Evolutionary conservation across 2,797 vertebrate species (phyloP), one percentile per base, ranked within the genome.

Genomic region (Psittacula echo): DNA sequence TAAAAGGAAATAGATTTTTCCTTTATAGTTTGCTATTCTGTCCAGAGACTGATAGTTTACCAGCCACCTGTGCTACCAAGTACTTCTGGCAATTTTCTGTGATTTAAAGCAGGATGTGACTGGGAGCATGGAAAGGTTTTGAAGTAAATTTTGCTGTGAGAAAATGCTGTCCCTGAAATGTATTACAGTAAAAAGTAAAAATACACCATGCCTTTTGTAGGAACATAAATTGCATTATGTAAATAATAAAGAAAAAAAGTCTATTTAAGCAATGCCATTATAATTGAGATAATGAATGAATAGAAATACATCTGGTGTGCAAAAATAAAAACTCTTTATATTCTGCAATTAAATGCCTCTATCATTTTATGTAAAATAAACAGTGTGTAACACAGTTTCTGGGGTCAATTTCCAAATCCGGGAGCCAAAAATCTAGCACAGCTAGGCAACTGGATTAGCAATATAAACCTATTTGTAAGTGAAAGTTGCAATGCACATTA

Each of bases 1-100:
- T 77, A 90, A 77, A 89, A n/a, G 17, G 34, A 86, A 94, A 89
- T 45, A 60, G 32, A 68, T 39, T 91, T 95, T 95, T 91, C 34
- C 72, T 70, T 91, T 39, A 47, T 48, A 47, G 22, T 75, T 86
- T 87, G 26, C 47, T 75, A 65, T 85, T 89, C 72, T 29, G 18
- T 76, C 54, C 53, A 32, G 30, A 87, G 34, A 84, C 12, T 72
- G 48, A 79, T 42, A 47, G 62, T 65, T 75, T 89, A 47, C 44
- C 10, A 58, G 44, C 39, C 73, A 92, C 47, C 42, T 90, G 66
- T 80, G 26, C 30, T 90, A 79, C 82, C 67, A 92, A 90, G 48
- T 54, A 64, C 21, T 74, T 10, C 45, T 20, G n/a, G 37, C 24
- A 94, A 76, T 94, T 92, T 90, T 90, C 48, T 90, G n/a, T 91